Evolutionary conservation across 2,888 invertebrate genomes (phyloP).

Genomic region (Nomada fabriciana): DNA sequence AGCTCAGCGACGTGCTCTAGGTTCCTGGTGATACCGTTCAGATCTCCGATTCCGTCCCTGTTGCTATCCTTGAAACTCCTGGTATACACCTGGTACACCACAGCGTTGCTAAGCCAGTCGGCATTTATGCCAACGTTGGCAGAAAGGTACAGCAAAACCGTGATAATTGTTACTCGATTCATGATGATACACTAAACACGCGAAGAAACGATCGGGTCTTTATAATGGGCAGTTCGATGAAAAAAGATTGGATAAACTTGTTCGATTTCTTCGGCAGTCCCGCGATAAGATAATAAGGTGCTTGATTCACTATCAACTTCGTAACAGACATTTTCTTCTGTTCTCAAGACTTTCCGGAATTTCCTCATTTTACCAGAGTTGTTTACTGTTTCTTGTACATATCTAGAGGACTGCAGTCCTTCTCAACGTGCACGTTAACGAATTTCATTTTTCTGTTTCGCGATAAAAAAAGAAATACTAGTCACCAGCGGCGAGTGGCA

Average conservation of each 20-base stretch:
- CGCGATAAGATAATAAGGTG: background rate
- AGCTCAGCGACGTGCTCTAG: slow-evolving; percentile 86
- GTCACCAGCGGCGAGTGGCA: background rate
- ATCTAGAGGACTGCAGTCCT: no score
- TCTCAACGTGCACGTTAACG: no score
- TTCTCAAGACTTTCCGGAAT: no score
- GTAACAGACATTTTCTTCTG: no score
- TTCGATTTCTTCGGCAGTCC: background rate
- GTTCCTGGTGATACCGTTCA: slow-evolving; percentile 81
- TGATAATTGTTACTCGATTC: slow-evolving; percentile 16
- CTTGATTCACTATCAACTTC: background rate
- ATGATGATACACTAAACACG: background rate
- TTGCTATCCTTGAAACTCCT: slow-evolving; percentile 94
- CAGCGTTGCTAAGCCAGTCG: slow-evolving; percentile 94
- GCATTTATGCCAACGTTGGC: background rate
- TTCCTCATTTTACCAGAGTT: background rate
- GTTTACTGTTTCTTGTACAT: background rate
- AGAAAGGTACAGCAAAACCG: background rate
- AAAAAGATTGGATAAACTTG: background rate
- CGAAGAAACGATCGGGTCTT: background rate
- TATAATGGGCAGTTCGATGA: background rate
- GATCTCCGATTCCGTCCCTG: slow-evolving; percentile 83
- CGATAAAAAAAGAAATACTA: background rate
- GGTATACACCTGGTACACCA: slow-evolving; percentile 95
- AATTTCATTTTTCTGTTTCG: background rate